These are phyloP conservation scores for Pyrrhia umbra DNA, from an alignment of 2,888 invertebrate species.

Conservation along the genomic window DNA sequence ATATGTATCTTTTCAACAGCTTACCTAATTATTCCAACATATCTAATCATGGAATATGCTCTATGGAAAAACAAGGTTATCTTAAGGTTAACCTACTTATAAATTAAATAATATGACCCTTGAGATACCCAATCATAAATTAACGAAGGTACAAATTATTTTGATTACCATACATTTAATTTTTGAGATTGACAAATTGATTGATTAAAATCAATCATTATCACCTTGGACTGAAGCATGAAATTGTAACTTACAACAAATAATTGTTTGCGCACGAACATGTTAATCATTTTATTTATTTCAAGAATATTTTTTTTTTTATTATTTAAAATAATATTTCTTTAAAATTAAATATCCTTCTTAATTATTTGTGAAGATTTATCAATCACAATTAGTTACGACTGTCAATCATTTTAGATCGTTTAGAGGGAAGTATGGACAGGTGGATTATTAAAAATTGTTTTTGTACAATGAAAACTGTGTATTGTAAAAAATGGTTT, in stretches of 20 bases:
- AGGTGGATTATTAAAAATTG: not conserved
- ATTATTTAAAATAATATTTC: constrained; percentile 14
- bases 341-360: constrained; percentile 22
- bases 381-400: constrained; percentile 61
- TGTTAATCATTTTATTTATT: constrained; percentile 42
- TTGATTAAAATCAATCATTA: constrained; percentile 53
- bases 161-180: constrained; percentile 41
- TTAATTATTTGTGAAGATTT: constrained; percentile 44
- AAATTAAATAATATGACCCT: constrained; percentile 37
- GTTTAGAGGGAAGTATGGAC: constrained; percentile 32
- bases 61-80: not conserved
- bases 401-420: constrained; percentile 57
- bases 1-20: no score
- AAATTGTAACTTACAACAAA: constrained; percentile 49
- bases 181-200: constrained; percentile 50
- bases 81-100: constrained; percentile 9
- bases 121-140: constrained; percentile 25
- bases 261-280: constrained; percentile 50
- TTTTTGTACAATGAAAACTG: not conserved
- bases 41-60: not conserved
- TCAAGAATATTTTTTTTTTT: constrained; percentile 34
- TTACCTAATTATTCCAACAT: not conserved
- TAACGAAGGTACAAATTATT: constrained; percentile 32
- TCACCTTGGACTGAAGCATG: constrained; percentile 42
- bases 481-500: constrained; percentile 11